phyloP scores from a whole-genome alignment of 1,140 invertebrate species.

The Cyrtorhinus lividipennis region DNA sequence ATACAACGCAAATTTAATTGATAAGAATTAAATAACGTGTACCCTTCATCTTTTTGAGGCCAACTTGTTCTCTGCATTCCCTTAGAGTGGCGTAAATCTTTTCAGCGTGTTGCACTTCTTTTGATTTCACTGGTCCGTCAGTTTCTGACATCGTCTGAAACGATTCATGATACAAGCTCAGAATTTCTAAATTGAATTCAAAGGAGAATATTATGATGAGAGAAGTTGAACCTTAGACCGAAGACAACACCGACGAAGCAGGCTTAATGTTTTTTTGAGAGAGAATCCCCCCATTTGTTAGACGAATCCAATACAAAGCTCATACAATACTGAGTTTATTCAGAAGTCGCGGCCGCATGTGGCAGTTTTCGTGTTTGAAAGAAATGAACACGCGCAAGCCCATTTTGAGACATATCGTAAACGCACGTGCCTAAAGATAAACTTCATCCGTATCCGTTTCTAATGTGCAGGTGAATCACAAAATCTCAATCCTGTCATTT shows the following conservation, averaged over 20 bases:
- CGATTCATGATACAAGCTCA: too few species aligned
- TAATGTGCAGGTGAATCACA: too few species aligned
- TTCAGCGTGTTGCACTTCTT: conserved; percentile 63
- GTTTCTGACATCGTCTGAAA: conserved; percentile 49
- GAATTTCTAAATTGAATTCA: neutral
- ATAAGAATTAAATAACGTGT: neutral
- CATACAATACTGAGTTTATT: too few species aligned
- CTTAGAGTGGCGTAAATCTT: conserved; percentile 86
- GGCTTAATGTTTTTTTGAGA: neutral
- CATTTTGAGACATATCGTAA: too few species aligned
- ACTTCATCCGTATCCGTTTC: too few species aligned
- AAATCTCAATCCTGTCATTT: too few species aligned
- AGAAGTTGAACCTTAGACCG: neutral
- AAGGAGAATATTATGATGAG: neutral
- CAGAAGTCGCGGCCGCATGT: too few species aligned
- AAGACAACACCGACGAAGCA: neutral
- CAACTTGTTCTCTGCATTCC: conserved; percentile 78
- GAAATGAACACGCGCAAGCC: too few species aligned
- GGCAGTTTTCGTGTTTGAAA: too few species aligned
- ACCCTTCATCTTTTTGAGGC: conserved; percentile 71
- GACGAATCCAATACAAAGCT: too few species aligned
- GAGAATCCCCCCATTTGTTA: too few species aligned
- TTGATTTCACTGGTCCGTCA: conserved; percentile 36
- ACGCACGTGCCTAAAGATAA: too few species aligned
- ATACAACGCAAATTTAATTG: neutral